Base-by-base conservation (phyloP, 2,888 invertebrate genomes). In the Thymelicus acteon region DNA sequence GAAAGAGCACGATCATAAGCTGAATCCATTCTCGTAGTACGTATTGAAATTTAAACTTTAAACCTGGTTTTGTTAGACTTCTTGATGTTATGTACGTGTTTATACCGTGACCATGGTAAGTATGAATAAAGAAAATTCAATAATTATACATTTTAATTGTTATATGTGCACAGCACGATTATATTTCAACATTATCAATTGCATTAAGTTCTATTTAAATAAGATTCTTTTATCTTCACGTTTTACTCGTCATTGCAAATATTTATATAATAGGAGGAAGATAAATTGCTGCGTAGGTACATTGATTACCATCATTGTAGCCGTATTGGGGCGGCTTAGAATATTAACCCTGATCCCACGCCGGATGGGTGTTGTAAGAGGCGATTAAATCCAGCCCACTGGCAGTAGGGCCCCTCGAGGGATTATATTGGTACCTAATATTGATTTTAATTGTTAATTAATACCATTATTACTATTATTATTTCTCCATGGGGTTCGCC, bases 1-100 rank as follows among this genome's bases (percentile, higher is more conserved):
- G 52, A 49, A 13, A 90, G 80, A 52, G 85, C 87, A 54, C 82
- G 83, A 62, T 87, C 85, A 73, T 86, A 89, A 19, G 80, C 73
- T 47, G 83, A 80, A 72, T 84, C 80, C 88, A 89, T 89, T 57
- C 70, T 40, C n/a, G 4, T 19, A 44, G 13, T 31, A 57, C n/a
- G 65, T 44, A 44, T 6, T 8, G 7, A 60, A 40, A 60, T 19
- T 1, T 1, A 19, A 52, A 52, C 7, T 7, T 52, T 19, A 52
- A 44, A 44, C 44, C 12, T 10, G 44, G 7, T 52, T 52, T 19
- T 52, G 15, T 19, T 19, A 44, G 0, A 6, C 15, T 52, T 52
- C 19, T 8, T 52, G 19, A 19, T 19, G 19, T 19, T 8, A 7
- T 19, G 7, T 19, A 52, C 19, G 12, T 52, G 52, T 52, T 19